Evolutionary conservation across 2,113 vertebrate genomes (phyloP).

Genomic region (Nothocercus nigrocapillus): DNA sequence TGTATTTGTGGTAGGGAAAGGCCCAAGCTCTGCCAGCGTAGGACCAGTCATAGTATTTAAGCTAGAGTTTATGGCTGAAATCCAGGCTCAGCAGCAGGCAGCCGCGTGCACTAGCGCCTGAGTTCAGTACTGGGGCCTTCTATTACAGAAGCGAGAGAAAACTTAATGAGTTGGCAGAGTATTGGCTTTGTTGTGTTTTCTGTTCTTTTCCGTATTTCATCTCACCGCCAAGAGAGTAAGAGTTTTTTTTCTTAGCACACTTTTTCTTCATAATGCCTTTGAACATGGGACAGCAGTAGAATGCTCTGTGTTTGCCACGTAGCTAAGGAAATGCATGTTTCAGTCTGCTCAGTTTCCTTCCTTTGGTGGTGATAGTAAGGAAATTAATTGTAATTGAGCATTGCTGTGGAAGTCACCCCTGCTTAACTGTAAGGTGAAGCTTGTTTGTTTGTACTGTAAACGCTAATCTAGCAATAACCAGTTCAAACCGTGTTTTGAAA

Average conservation of each 20-base stretch:
- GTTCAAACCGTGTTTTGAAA: background rate
- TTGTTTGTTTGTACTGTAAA: background rate
- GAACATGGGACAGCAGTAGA: background rate
- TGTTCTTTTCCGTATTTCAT: background rate
- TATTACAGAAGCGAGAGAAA: background rate
- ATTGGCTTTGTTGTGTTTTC: conserved; percentile 4
- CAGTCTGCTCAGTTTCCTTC: background rate
- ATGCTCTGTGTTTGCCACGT: background rate
- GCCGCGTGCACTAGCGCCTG: accelerated
- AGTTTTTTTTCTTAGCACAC: background rate
- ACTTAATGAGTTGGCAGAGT: background rate
- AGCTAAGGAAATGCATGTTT: background rate
- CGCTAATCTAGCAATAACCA: background rate
- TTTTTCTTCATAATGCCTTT: background rate
- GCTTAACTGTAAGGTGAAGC: background rate
- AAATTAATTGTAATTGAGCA: background rate
- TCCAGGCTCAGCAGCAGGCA: background rate
- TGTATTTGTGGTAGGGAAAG: background rate
- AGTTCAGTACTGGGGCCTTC: background rate
- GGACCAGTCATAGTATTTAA: background rate
- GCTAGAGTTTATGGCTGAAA: background rate
- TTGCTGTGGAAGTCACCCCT: background rate
- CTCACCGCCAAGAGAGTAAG: background rate
- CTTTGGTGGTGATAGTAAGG: background rate
- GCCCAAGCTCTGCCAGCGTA: background rate